Evolutionary conservation across 2,888 invertebrate species (phyloP), one percentile per base, ranked within the genome.

Genomic region (Drosophila anomalipes): DNA sequence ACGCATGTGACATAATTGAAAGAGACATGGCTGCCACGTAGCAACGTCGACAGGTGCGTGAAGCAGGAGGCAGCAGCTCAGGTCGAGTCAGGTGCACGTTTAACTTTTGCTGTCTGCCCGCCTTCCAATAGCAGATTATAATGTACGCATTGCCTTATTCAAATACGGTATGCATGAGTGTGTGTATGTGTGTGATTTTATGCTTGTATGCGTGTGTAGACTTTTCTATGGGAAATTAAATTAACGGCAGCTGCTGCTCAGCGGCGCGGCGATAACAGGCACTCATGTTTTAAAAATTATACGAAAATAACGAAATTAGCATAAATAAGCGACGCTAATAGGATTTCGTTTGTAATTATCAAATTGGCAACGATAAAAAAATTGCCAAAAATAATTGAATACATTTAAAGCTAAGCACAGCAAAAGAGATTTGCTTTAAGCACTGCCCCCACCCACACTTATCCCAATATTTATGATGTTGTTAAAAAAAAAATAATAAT

Each of bases 311-410:
- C 71, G 66, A 89, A 82, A 83, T 90, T 90, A 71, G 82, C 90
- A 89, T 87, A 86, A 80, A 86, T 86, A 89, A 86, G 78, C 79
- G 78, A 26, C 73, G 75, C 82, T 90, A 87, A 90, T 90, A 83
- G 89, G 86, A 89, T 87, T 87, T 78, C 72, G 66, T 79, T 89
- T 90, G 86, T 83, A 89, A 86, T 86, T 86, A 89, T 87, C 78
- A 82, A 87, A 89, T 89, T 86, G 84, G 60, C 70, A 76, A 58
- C 61, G 53, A 39, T 70, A n/a, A 66, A 75, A 63, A 63, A 59
- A 69, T 16, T 47, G 28, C 79, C 41, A 66, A 72, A 67, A 65
- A 64, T 63, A 81, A 72, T 62, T 58, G 56, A 60, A 74, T 70
- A 49, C 63, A 63, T 83, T 83, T 80, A 63, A 83, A 77, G 73